Evolutionary conservation across 92 coral and sea anemone species (phyloP).

Genomic region (Phymanthus crucifer): DNA sequence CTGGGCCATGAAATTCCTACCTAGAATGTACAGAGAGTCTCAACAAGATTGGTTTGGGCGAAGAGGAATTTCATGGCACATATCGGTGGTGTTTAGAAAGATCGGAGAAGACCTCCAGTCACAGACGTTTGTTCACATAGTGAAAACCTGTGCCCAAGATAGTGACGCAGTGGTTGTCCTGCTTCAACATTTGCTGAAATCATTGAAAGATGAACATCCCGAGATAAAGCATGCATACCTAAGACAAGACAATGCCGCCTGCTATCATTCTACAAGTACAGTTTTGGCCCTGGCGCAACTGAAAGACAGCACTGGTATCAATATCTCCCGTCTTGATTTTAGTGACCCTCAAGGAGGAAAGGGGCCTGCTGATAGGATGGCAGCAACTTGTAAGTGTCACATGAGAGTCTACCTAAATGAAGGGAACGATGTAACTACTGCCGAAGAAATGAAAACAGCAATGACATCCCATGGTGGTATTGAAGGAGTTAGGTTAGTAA

Average conservation of each 20-base stretch:
- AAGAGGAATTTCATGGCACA: constrained; percentile 37
- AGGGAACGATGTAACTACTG: constrained; percentile 27
- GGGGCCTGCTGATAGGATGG: constrained; percentile 24
- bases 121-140: constrained; percentile 18
- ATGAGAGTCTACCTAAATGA: constrained; percentile 22
- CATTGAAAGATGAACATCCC: constrained; percentile 24
- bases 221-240: constrained; percentile 15
- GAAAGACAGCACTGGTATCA: background rate
- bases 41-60: constrained; percentile 18
- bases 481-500: constrained; percentile 20
- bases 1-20: constrained; percentile 42
- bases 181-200: background rate
- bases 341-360: constrained; percentile 9
- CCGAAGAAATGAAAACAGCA: constrained; percentile 15
- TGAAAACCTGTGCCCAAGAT: constrained; percentile 9
- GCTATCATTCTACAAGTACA: constrained; percentile 12
- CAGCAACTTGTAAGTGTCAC: constrained; percentile 30
- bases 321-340: constrained; percentile 11
- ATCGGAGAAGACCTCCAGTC: background rate
- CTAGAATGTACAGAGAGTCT: constrained; percentile 16
- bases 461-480: constrained; percentile 20
- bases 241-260: constrained; percentile 32
- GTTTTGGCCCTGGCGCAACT: background rate
- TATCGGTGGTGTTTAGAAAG: constrained; percentile 7
- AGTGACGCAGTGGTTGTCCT: constrained; percentile 3